A percentile compares a stretch with the other conserved stretches of the same genome.
Evolutionary conservation across 1,140 invertebrate species (phyloP).

Genomic region (Cyclina sinensis): DNA sequence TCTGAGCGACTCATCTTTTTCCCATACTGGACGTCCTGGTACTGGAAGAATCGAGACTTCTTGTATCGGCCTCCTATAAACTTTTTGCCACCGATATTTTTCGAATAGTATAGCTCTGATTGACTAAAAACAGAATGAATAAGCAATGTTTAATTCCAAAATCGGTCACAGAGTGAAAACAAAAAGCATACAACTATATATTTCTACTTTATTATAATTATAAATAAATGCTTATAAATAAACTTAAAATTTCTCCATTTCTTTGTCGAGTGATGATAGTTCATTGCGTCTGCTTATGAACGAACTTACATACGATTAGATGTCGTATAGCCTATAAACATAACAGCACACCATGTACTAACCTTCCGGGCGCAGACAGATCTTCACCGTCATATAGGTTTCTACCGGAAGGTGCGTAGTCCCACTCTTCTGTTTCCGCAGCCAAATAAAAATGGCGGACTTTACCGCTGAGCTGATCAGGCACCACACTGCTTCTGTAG

Average conservation of each 20-base stretch:
- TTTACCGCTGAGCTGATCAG: constrained; percentile 31
- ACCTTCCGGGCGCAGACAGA: constrained; percentile 44
- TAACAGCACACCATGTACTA: too few relatives aligned
- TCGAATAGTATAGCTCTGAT: constrained; percentile 16
- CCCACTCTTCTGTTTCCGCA: constrained; percentile 71
- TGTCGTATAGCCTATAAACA: too few relatives aligned
- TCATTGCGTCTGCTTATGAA: too few relatives aligned
- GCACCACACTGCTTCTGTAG: not conserved
- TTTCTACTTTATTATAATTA: too few relatives aligned
- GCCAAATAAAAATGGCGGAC: constrained; percentile 68
- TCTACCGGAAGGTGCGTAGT: constrained; percentile 73
- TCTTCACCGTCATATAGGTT: constrained; percentile 62
- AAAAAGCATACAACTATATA: too few relatives aligned
- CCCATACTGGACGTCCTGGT: constrained; percentile 75
- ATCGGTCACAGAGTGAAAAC: too few relatives aligned
- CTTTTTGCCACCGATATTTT: not conserved
- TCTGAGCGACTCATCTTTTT: constrained; percentile 57
- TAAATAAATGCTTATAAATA: too few relatives aligned
- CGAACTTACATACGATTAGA: too few relatives aligned
- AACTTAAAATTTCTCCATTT: too few relatives aligned
- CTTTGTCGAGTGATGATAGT: too few relatives aligned
- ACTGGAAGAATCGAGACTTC: constrained; percentile 77
- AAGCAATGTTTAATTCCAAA: too few relatives aligned
- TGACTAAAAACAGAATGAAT: not conserved
- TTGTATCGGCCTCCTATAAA: constrained; percentile 76